These are phyloP conservation scores for Pollenia amentaria DNA, from an alignment of 2,888 invertebrate genomes.

Conservation along the genomic window DNA sequence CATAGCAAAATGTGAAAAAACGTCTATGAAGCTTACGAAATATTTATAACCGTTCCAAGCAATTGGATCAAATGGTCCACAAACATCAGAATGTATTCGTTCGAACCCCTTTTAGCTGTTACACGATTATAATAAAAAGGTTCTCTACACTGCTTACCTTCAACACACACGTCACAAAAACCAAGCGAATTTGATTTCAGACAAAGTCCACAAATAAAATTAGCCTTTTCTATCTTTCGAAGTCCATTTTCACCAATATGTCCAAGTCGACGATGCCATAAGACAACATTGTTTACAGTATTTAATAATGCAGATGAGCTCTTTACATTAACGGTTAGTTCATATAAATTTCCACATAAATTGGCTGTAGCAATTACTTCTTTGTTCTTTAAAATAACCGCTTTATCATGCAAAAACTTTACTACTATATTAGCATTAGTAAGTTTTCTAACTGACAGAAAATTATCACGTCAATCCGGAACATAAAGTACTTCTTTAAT, in stretches of 20 bases:
- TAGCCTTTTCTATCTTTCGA: background rate
- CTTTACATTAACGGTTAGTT: background rate
- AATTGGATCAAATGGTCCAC: constrained; percentile 18
- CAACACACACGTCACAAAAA: constrained; percentile 14
- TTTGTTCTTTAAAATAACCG: background rate
- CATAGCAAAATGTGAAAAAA: constrained; percentile 21
- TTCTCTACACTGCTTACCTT: constrained; percentile 26
- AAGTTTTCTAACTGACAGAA: background rate
- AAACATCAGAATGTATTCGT: constrained; percentile 34
- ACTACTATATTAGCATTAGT: background rate
- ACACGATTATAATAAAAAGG: constrained; percentile 31
- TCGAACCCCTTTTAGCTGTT: constrained; percentile 21
- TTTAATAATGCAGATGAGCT: too few species aligned
- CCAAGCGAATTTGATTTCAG: background rate
- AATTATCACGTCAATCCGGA: constrained; percentile 9
- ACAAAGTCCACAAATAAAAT: background rate
- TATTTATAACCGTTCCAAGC: constrained; percentile 40
- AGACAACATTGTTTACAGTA: too few species aligned
- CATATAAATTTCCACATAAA: background rate
- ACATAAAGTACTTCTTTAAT: too few species aligned
- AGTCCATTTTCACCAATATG: constrained; percentile 11
- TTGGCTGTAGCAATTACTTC: background rate
- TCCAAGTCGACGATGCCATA: too few species aligned
- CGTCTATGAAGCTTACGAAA: constrained; percentile 35
- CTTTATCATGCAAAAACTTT: background rate